phyloP scores from a whole-genome alignment of 2,797 vertebrate genomes.

The Antrozous pallidus region DNA sequence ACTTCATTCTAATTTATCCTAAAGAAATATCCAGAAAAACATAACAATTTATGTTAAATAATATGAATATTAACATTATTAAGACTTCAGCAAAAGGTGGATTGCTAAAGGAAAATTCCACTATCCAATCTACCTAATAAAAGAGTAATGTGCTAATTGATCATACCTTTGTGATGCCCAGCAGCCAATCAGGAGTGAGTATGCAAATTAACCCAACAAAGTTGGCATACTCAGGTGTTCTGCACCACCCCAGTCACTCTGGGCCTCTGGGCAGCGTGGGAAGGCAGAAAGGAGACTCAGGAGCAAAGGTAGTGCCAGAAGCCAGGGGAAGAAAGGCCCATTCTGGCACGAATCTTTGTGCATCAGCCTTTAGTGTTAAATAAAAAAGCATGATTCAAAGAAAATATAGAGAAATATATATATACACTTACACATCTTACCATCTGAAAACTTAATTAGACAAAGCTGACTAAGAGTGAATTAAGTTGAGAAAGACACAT shows the following conservation, averaged over 20 bases:
- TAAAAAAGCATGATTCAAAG: neutral
- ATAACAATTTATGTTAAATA: neutral
- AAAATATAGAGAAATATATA: neutral
- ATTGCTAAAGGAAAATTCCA: slow-evolving; percentile 11
- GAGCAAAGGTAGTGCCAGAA: too few species aligned
- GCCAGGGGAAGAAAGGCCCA: too few species aligned
- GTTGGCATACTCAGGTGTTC: too few species aligned
- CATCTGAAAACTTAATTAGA: neutral
- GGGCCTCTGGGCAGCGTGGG: too few species aligned
- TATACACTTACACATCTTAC: neutral
- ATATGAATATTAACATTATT: slow-evolving; percentile 17
- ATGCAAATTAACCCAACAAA: too few species aligned
- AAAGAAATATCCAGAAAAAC: neutral
- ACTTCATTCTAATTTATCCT: slow-evolving; percentile 1
- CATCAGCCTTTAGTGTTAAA: neutral
- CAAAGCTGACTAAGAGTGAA: neutral
- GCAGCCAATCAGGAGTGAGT: too few species aligned
- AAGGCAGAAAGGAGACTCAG: too few species aligned
- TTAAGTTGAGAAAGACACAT: neutral
- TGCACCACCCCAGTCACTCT: too few species aligned
- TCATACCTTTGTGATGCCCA: too few species aligned
- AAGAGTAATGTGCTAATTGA: too few species aligned
- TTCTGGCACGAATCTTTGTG: too few species aligned
- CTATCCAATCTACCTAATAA: neutral
- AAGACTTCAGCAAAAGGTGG: neutral